Conservation (phyloP, 1,140 invertebrate genomes). For the Holcopasites calliopsidis region DNA sequence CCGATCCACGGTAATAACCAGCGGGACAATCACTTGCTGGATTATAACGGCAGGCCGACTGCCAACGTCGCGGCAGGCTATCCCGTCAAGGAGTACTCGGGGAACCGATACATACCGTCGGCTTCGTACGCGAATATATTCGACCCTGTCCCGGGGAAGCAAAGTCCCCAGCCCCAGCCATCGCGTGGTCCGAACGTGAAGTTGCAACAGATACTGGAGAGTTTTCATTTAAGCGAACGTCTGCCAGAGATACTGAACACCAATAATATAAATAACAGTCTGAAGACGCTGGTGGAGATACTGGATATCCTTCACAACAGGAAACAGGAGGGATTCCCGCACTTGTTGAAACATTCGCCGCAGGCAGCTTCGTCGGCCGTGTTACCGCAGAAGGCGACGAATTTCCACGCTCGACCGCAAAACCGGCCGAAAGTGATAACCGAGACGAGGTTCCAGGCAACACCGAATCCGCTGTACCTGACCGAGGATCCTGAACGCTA, state of each 20-base stretch:
- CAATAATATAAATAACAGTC: conserved; percentile 88
- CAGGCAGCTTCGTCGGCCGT: background rate
- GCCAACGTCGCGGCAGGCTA: conserved; percentile 51
- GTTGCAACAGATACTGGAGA: conserved; percentile 75
- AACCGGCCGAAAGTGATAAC: conserved; percentile 71
- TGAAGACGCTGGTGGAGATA: conserved; percentile 87
- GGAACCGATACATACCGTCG: conserved; percentile 59
- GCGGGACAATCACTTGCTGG: conserved; percentile 62
- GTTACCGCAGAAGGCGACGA: conserved; percentile 23
- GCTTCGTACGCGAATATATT: background rate
- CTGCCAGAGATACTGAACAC: conserved; percentile 86
- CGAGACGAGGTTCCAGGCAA: conserved; percentile 70
- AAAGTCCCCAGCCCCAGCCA: background rate
- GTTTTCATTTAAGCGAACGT: conserved; percentile 86
- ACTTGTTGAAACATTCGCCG: background rate
- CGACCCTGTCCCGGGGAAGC: background rate
- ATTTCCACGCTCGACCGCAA: conserved; percentile 51
- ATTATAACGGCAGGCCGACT: conserved; percentile 55
- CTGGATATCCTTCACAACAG: conserved; percentile 82
- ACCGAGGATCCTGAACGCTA: conserved; percentile 55
- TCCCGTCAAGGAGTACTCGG: conserved; percentile 64
- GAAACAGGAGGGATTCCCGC: conserved; percentile 53
- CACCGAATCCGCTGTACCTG: conserved; percentile 58
- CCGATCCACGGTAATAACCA: conserved; percentile 14
- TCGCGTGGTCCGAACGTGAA: conserved; percentile 49